Evolutionary conservation across 2,797 vertebrate genomes (phyloP).

Genomic region (Enteromius thamalakanensis): DNA sequence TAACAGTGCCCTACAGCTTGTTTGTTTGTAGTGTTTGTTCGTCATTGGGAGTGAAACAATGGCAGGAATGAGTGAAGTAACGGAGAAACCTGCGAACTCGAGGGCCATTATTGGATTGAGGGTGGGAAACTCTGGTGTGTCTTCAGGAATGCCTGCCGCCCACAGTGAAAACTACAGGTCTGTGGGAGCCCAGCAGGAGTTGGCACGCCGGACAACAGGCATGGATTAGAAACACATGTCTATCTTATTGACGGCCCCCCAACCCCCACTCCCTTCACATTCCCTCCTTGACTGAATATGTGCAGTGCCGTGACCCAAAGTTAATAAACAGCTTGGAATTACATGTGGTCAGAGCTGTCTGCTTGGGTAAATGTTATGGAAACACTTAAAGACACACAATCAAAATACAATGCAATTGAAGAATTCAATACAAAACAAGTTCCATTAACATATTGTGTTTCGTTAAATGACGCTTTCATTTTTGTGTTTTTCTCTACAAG

Average conservation of each 20-base stretch:
- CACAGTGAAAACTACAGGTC: conserved; percentile 54
- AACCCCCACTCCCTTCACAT: background rate
- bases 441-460: conserved; percentile 30
- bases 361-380: conserved; percentile 61
- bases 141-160: conserved; percentile 50
- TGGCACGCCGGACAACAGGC: conserved; percentile 46
- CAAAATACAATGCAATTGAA: background rate
- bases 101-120: conserved; percentile 14
- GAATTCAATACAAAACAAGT: conserved; percentile 1
- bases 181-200: conserved; percentile 59
- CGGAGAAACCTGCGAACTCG: background rate
- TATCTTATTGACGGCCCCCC: conserved; percentile 36
- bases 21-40: background rate
- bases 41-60: conserved; percentile 4
- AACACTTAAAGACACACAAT: conserved; percentile 55
- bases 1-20: conserved; percentile 10
- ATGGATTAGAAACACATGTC: conserved; percentile 67
- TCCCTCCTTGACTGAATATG: conserved; percentile 50
- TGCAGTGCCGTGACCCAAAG: conserved; percentile 57
- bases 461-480: background rate
- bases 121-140: conserved; percentile 39
- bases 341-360: conserved; percentile 53
- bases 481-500: background rate
- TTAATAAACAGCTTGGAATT: conserved; percentile 58
- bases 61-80: conserved; percentile 26